Evolutionary conservation across 2,113 vertebrate genomes (phyloP), one percentile per base, ranked within the genome.

Genomic region (Siniperca chuatsi): DNA sequence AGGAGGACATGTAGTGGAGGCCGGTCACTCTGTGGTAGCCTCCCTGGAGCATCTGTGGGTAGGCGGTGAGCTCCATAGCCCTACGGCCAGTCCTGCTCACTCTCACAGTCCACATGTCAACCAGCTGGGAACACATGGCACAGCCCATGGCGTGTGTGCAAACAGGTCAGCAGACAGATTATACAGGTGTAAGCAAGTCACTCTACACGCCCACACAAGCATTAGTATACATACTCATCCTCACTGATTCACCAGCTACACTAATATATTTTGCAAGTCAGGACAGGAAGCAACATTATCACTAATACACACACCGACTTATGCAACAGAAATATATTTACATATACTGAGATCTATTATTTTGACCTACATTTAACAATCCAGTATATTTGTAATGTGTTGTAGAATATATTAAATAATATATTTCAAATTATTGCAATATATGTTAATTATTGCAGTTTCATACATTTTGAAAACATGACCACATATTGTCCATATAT

Each of bases 111-210:
- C 93, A 96, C 88, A 89, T 91, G 84, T 96, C 94, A 1, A 94
- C 84, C 87, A 96, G 90, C 71, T 94, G 95, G 4, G 87, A 94
- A 58, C 95, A 96, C 79, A 95, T 82, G 6, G 89, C 91, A 37
- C 94, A 95, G 46, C 95, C 89, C 87, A 96, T 91, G 37, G 66
- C 73, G 64, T 52, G 62, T 78, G 33, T 74, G 40, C 25, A 64
- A 52, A 44, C 48, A 35, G 37, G 25, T 15, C n/a, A 40, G 40
- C 54, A 20, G 64, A 33, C 67, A 82, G 68, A 44, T 35, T 52
- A 64, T 58, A 65, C 75, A 77, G 78, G 58, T 66, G 25, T 61
- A 23, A 20, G 78, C 79, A 84, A 10, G 40, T 11, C 6, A 37
- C 15, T 52, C 58, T 82, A 70, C 37, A 46, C 37, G 18, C 15